Conservation (phyloP, 2,797 vertebrate species). For the Sciurus vulgaris region DNA sequence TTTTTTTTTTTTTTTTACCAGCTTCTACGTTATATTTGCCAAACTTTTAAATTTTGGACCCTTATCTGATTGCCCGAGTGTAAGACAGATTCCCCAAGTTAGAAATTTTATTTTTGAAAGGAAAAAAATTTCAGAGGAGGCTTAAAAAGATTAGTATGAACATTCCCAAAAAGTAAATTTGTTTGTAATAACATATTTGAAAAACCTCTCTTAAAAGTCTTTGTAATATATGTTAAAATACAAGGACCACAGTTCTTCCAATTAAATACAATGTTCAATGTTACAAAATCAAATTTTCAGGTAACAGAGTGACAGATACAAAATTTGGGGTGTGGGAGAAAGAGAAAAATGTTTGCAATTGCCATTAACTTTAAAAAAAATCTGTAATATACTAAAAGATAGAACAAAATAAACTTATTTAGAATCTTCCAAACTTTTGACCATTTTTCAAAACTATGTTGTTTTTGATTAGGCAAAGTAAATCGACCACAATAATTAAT, state of each 20-base stretch:
- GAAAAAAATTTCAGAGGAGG: not conserved
- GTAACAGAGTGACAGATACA: not conserved
- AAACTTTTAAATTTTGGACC: not conserved
- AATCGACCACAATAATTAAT: not conserved
- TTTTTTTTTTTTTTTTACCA: not conserved
- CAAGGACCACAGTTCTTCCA: not conserved
- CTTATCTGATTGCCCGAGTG: not conserved
- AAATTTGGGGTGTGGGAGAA: not conserved
- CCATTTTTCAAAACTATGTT: constrained; percentile 88
- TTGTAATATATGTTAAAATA: not conserved
- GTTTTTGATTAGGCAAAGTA: constrained; percentile 35
- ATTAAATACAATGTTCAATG: constrained; percentile 45
- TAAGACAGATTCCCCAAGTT: not conserved
- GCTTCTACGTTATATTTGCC: constrained; percentile 2
- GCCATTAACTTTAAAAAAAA: constrained; percentile 73
- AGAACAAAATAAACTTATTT: constrained; percentile 97
- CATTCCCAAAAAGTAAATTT: not conserved
- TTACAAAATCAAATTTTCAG: constrained; percentile 28
- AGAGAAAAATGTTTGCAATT: not conserved
- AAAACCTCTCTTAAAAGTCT: not conserved
- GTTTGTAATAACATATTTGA: not conserved
- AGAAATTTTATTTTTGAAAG: constrained; percentile 29
- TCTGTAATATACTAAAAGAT: constrained; percentile 96
- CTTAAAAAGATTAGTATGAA: not conserved
- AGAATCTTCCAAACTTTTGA: constrained; percentile 92